These are phyloP conservation scores for Argyresthia goedartella DNA, from an alignment of 2,888 invertebrate species.

Conservation along the genomic window DNA sequence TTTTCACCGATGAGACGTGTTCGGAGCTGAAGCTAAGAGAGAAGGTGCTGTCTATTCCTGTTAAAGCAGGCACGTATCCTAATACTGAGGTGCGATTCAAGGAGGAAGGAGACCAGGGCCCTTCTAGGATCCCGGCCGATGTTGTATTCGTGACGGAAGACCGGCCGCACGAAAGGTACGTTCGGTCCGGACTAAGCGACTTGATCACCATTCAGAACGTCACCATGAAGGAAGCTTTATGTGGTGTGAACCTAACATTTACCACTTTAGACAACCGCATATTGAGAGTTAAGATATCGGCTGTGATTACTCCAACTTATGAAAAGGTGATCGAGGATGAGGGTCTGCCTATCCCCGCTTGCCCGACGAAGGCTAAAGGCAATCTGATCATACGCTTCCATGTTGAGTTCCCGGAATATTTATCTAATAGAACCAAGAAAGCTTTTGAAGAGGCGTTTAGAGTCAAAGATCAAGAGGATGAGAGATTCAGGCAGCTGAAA, in stretches of 20 bases:
- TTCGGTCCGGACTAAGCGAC: conserved; percentile 74
- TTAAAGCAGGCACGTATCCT: conserved; percentile 80
- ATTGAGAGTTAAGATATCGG: conserved; percentile 77
- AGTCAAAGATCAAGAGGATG: conserved; percentile 38
- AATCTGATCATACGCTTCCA: conserved; percentile 78
- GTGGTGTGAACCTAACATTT: conserved; percentile 76
- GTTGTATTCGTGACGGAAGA: conserved; percentile 82
- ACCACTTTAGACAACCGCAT: conserved; percentile 78
- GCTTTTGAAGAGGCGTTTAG: conserved; percentile 52
- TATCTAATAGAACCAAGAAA: conserved; percentile 52
- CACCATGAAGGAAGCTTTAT: conserved; percentile 77
- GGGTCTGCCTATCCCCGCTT: conserved; percentile 78
- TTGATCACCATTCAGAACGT: conserved; percentile 73
- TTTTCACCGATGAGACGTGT: conserved; percentile 75
- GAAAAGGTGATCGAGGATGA: conserved; percentile 78
- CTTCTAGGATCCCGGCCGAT: conserved; percentile 80
- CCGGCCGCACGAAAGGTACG: conserved; percentile 75
- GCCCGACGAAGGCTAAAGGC: conserved; percentile 73
- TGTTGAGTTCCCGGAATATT: conserved; percentile 45
- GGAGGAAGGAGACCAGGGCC: conserved; percentile 85
- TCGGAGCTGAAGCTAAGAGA: conserved; percentile 74
- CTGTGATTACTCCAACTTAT: conserved; percentile 78
- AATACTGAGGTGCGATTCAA: conserved; percentile 81
- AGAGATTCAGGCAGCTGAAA: conserved; percentile 38
- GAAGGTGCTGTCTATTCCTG: conserved; percentile 80